A percentile compares a stretch with the other conserved stretches of the same genome.
Conservation (phyloP, 2,888 invertebrate species). For the Endotricha flammealis region DNA sequence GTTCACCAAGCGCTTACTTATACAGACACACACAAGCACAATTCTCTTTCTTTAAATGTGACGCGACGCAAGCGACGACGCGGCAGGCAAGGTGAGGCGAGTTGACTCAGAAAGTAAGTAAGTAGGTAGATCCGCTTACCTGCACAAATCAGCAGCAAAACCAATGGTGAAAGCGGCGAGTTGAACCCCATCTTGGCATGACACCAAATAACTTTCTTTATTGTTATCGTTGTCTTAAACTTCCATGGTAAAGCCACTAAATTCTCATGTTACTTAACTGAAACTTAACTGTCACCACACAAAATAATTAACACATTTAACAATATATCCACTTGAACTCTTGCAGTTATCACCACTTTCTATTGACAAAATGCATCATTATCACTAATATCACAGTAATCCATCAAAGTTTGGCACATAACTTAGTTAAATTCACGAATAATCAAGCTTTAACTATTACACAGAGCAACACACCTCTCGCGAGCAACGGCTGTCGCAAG, state of each 20-base stretch:
- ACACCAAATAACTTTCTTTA: conserved; percentile 54
- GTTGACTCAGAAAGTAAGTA: conserved; percentile 63
- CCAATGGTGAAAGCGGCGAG: conserved; percentile 68
- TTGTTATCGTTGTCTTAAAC: conserved; percentile 50
- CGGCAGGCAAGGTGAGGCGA: conserved; percentile 30
- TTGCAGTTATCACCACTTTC: not conserved
- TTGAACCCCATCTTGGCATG: conserved; percentile 57
- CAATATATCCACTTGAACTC: not conserved
- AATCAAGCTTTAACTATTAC: conserved; percentile 7
- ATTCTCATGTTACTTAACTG: conserved; percentile 37
- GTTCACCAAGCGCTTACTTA: no score
- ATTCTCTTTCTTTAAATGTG: conserved; percentile 37
- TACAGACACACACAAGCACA: conserved; percentile 14
- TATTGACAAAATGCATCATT: not conserved
- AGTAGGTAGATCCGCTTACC: conserved; percentile 65
- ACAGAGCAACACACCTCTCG: conserved; percentile 36
- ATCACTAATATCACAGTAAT: conserved; percentile 43
- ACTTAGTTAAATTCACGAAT: conserved; percentile 1
- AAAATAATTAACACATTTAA: conserved; percentile 3
- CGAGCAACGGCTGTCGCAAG: conserved; percentile 61
- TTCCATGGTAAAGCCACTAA: conserved; percentile 54
- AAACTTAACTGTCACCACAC: conserved; percentile 28
- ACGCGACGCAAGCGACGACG: conserved; percentile 26
- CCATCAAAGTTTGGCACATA: conserved; percentile 30
- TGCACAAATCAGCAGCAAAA: conserved; percentile 68